Conservation (phyloP, 1,140 invertebrate genomes). For the Lamellibrachia luymesi region DNA sequence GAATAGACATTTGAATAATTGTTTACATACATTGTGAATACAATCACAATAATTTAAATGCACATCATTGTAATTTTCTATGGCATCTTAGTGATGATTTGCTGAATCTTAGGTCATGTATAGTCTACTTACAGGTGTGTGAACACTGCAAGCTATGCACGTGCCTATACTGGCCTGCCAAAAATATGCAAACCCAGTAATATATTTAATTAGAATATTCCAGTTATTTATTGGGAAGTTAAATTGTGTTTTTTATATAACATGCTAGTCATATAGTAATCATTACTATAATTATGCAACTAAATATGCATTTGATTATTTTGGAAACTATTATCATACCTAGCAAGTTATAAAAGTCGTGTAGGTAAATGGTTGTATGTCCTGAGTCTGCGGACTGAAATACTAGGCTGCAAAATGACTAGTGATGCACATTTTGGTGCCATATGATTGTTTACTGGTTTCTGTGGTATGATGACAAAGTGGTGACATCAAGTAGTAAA, state of each 20-base stretch:
- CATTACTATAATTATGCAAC: background rate
- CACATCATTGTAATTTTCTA: background rate
- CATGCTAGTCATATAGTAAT: background rate
- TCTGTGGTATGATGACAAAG: background rate
- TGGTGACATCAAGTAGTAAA: background rate
- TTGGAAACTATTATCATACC: background rate
- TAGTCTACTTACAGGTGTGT: background rate
- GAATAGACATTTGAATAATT: background rate
- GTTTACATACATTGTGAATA: background rate
- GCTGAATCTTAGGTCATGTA: background rate
- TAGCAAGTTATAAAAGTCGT: background rate
- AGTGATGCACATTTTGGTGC: background rate
- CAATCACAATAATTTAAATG: background rate
- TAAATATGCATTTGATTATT: background rate
- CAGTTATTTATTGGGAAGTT: background rate
- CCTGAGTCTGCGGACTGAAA: background rate
- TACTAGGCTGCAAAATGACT: background rate
- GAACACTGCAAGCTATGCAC: background rate
- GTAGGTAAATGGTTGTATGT: background rate
- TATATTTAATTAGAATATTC: background rate
- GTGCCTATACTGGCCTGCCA: background rate
- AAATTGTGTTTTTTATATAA: background rate
- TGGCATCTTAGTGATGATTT: background rate
- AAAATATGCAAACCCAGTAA: background rate
- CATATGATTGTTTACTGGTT: background rate